Conservation (phyloP, 1,140 invertebrate species). For the Latrodectus geometricus region DNA sequence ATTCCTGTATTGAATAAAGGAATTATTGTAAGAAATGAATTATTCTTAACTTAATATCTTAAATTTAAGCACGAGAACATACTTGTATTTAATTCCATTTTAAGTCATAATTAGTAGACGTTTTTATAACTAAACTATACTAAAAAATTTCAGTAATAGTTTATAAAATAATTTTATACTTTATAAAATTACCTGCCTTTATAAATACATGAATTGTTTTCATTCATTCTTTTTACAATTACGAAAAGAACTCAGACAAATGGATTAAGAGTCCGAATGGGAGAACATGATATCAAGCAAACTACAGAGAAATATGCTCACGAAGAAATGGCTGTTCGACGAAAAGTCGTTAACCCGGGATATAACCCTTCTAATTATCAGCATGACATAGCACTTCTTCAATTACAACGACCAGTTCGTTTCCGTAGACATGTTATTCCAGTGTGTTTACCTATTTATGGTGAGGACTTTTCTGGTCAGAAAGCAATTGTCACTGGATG, state of each 20-base stretch:
- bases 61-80: too few species aligned
- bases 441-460: constrained; percentile 81
- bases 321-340: constrained; percentile 88
- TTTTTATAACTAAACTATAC: too few species aligned
- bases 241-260: constrained; percentile 65
- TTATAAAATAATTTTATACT: too few species aligned
- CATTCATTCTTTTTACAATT: neutral
- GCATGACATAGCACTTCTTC: constrained; percentile 89
- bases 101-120: too few species aligned
- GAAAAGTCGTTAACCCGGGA: constrained; percentile 75
- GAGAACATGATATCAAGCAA: constrained; percentile 91
- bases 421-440: constrained; percentile 85
- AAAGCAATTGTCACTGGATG: constrained; percentile 65
- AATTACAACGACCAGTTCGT: constrained; percentile 79
- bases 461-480: constrained; percentile 68
- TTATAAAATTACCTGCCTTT: too few species aligned
- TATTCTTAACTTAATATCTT: too few species aligned
- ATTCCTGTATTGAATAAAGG: too few species aligned
- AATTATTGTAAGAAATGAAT: too few species aligned
- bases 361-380: constrained; percentile 73
- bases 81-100: too few species aligned
- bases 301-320: constrained; percentile 84
- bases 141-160: too few species aligned
- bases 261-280: constrained; percentile 81
- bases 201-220: too few species aligned